Evolutionary conservation across 35 echinoderm and acorn worm genomes (phyloP).

Genomic region (Nesometra sesokonis): DNA sequence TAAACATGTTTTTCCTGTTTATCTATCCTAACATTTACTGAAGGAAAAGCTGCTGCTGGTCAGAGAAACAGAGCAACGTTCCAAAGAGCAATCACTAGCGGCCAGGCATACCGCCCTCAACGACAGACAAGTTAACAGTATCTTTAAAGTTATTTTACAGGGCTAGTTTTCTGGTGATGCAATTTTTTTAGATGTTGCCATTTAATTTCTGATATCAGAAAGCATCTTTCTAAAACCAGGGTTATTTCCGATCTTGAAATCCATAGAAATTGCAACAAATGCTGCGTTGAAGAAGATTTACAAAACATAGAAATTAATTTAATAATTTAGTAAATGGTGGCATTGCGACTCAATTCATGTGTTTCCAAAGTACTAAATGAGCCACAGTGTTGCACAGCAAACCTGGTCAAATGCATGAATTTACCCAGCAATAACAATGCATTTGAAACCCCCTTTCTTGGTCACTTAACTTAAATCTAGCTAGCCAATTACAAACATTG

Average conservation of each 20-base stretch:
- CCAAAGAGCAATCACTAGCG: not conserved
- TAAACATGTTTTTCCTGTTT: no score
- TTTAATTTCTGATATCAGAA: not conserved
- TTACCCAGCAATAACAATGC: no score
- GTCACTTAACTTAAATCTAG: no score
- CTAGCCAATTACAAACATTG: no score
- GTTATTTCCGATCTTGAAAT: not conserved
- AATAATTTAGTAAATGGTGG: not conserved
- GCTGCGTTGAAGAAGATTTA: not conserved
- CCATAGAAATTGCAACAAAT: not conserved
- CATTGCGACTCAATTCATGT: not conserved
- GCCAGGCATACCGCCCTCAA: not conserved
- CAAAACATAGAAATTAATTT: not conserved
- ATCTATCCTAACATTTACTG: not conserved
- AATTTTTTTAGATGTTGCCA: not conserved
- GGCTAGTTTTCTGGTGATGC: not conserved
- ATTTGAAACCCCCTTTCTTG: no score
- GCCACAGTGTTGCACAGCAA: not conserved
- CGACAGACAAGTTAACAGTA: not conserved
- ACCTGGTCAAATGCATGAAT: not conserved
- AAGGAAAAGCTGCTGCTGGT: not conserved
- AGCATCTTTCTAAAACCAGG: not conserved
- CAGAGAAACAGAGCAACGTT: not conserved
- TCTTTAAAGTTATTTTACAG: not conserved
- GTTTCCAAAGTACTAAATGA: not conserved